phyloP scores from a whole-genome alignment of 2,113 vertebrate species.

The Martes martes region DNA sequence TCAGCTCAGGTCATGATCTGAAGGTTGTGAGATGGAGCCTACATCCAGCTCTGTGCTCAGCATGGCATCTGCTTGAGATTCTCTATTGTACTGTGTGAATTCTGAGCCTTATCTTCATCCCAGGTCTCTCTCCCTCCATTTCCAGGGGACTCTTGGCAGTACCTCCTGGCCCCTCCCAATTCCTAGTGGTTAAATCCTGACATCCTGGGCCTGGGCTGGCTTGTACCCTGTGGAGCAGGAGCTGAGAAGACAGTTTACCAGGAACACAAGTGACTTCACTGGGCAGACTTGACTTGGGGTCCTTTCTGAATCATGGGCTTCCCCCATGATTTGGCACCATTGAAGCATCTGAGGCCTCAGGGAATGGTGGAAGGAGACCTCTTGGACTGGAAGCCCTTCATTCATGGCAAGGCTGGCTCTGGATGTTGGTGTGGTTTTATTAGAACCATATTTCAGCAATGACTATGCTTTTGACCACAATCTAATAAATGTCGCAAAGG shows the following conservation, averaged over 20 bases:
- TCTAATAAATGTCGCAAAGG: not conserved
- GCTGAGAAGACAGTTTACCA: not conserved
- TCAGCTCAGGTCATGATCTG: not conserved
- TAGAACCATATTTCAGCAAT: not conserved
- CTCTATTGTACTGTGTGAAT: not conserved
- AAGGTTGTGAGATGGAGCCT: not conserved
- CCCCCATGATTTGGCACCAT: not conserved
- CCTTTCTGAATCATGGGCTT: accelerated
- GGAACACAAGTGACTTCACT: not conserved
- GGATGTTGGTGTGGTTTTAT: not conserved
- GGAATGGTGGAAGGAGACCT: not conserved
- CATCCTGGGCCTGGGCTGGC: not conserved
- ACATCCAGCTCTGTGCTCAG: not conserved
- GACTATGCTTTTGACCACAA: not conserved
- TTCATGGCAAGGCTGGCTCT: not conserved
- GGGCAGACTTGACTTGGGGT: not conserved
- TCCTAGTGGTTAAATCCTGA: not conserved
- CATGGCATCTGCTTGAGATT: not conserved
- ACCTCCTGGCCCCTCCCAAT: not conserved
- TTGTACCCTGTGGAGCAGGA: not conserved
- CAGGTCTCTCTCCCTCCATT: not conserved
- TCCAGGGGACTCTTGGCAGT: not conserved
- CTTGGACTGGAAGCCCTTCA: not conserved
- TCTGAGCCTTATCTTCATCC: not conserved
- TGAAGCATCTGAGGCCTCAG: not conserved